Evolutionary conservation across 2,888 invertebrate species (phyloP).

Genomic region (Hirtodrosophila duncani): DNA sequence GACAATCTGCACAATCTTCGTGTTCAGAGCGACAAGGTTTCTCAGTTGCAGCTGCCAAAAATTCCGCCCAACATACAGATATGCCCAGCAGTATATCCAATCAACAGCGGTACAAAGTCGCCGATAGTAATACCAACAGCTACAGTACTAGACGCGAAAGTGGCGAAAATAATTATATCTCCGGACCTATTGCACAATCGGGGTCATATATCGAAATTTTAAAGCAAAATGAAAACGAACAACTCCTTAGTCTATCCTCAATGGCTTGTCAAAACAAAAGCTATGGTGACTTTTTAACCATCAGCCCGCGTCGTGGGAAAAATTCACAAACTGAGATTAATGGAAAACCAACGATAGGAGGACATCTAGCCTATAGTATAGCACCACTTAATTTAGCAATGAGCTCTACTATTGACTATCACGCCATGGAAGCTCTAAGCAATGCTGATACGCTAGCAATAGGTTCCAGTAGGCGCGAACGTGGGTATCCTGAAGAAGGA

Average conservation of each 20-base stretch:
- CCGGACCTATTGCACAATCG: constrained; percentile 73
- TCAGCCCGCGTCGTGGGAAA: too few species aligned
- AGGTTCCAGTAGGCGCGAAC: constrained; percentile 66
- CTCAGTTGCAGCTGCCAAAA: constrained; percentile 65
- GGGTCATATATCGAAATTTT: constrained; percentile 76
- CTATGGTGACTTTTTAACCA: constrained; percentile 75
- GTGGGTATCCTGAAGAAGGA: constrained; percentile 50
- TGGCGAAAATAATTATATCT: constrained; percentile 50
- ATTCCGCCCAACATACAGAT: constrained; percentile 73
- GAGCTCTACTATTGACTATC: constrained; percentile 69
- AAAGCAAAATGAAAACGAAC: constrained; percentile 44
- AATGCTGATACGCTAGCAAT: constrained; percentile 75
- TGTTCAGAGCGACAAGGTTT: constrained; percentile 68
- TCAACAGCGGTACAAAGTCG: constrained; percentile 61
- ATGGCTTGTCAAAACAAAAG: constrained; percentile 69
- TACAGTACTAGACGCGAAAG: constrained; percentile 56
- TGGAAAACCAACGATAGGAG: constrained; percentile 9
- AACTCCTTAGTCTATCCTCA: constrained; percentile 14
- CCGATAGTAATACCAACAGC: constrained; percentile 70
- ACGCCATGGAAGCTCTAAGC: constrained; percentile 73
- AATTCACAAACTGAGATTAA: constrained; percentile 19
- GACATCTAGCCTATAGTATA: constrained; percentile 58
- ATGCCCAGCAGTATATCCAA: constrained; percentile 71
- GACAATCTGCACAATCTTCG: constrained; percentile 54
- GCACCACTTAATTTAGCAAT: constrained; percentile 69